Evolutionary conservation across 1,140 invertebrate species (phyloP).

Genomic region (Ephestia elutella): DNA sequence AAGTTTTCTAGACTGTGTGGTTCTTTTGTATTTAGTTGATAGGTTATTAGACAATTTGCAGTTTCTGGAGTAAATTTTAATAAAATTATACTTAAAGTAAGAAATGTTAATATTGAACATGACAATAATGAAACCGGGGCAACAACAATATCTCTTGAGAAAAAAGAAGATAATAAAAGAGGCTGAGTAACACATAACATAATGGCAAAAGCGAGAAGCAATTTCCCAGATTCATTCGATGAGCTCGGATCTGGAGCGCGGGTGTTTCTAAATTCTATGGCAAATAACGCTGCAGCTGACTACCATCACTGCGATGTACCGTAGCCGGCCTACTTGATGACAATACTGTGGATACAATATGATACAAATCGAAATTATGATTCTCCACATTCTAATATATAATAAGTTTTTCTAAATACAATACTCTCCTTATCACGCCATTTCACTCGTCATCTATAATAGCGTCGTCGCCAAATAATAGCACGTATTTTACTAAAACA

Average conservation of each 20-base stretch:
- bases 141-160: constrained; percentile 49
- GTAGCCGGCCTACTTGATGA: constrained; percentile 34
- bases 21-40: no score
- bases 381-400: no score
- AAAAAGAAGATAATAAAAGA: constrained; percentile 42
- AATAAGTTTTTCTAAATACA: no score
- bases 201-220: constrained; percentile 43
- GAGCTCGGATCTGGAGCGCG: constrained; percentile 46
- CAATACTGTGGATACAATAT: no score
- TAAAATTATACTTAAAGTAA: not conserved
- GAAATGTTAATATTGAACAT: not conserved
- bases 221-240: constrained; percentile 55
- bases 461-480: no score
- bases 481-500: no score
- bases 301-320: constrained; percentile 23
- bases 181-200: constrained; percentile 33
- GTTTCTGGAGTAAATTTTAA: no score
- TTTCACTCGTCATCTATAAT: no score
- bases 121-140: constrained; percentile 34
- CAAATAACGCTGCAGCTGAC: constrained; percentile 34
- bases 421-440: no score
- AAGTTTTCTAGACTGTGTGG: no score
- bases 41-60: no score
- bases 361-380: no score
- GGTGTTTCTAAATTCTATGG: constrained; percentile 39